These are phyloP conservation scores for Zenarchopterus dispar DNA, from an alignment of 2,797 vertebrate species.

Conservation along the genomic window DNA sequence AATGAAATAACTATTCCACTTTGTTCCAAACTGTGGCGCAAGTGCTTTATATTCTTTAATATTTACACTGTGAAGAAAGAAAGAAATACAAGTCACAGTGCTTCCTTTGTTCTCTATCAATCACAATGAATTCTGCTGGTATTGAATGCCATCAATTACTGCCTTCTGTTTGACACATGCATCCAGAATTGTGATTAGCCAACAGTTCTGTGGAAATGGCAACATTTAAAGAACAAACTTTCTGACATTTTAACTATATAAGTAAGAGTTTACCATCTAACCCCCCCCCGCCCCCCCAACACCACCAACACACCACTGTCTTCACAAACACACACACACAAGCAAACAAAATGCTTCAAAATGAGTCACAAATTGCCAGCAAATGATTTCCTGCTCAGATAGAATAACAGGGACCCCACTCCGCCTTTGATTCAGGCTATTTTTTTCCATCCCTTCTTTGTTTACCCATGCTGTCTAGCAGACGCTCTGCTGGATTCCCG, in stretches of 20 bases:
- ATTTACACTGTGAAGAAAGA: constrained; percentile 41
- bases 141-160: constrained; percentile 69
- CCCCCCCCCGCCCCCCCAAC: too few relatives aligned
- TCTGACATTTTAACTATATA: constrained; percentile 76
- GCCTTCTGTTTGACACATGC: constrained; percentile 59
- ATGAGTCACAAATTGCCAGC: constrained; percentile 79
- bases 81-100: constrained; percentile 58
- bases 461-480: constrained; percentile 78
- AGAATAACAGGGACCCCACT: constrained; percentile 74
- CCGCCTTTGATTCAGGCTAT: constrained; percentile 75
- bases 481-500: constrained; percentile 81
- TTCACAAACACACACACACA: constrained; percentile 32
- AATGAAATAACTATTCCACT: constrained; percentile 45
- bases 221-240: constrained; percentile 61
- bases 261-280: constrained; percentile 61
- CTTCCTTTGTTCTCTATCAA: constrained; percentile 65
- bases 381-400: constrained; percentile 79
- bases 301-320: background rate
- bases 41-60: constrained; percentile 53
- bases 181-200: constrained; percentile 69
- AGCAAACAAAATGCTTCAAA: constrained; percentile 62
- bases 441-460: constrained; percentile 77
- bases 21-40: constrained; percentile 28
- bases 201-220: constrained; percentile 65
- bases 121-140: constrained; percentile 58